Evolutionary conservation across 2,113 vertebrate species (phyloP), one percentile per base, ranked within the genome.

Genomic region (Todiramphus chloris): DNA sequence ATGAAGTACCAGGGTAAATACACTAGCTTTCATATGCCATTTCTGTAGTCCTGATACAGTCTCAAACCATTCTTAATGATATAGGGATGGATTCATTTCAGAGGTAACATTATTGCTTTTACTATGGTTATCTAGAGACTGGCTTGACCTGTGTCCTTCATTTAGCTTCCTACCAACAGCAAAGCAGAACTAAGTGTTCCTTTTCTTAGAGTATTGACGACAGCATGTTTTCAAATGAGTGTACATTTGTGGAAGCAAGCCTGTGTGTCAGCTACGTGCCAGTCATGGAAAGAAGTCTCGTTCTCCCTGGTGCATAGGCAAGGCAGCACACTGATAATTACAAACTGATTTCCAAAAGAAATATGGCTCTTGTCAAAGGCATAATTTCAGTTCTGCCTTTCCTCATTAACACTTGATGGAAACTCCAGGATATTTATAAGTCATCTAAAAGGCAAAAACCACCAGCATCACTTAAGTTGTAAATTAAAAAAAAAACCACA

Each of bases 341-440:
- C 77, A 69, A n/a, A 43, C 66, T 46, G 76, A 93, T 89, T 92
- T 90, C 88, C 89, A 84, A 35, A 93, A 92, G 80, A 92, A 94
- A 84, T 84, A 94, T 25, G 73, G 86, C 76, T 90, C 88, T 69
- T 97, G 90, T 96, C 89, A 95, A 89, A 85, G 62, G 80, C 53
- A 58, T 87, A 79, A 95, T 93, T 94, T 89, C 92, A 87, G 60
- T 87, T 78, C 86, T 82, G 73, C 41, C 76, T 89, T 64, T 68
- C n/a, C 73, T 92, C 48, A 10, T 86, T 95, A 94, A 81, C 50
- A 73, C 73, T 46, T 87, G 76, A 93, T 0, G 3, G 90, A 24
- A 87, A 82, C 53, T 89, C 83, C 66, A 82, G 77, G 5, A 44
- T 68, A 81, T 48, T 48, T 88, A 55, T 67, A 51, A 94, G 31